Evolutionary conservation across 23 tunicate genomes (phyloP), one percentile per base, ranked within the genome.

Genomic region (Halocynthia aurantium): DNA sequence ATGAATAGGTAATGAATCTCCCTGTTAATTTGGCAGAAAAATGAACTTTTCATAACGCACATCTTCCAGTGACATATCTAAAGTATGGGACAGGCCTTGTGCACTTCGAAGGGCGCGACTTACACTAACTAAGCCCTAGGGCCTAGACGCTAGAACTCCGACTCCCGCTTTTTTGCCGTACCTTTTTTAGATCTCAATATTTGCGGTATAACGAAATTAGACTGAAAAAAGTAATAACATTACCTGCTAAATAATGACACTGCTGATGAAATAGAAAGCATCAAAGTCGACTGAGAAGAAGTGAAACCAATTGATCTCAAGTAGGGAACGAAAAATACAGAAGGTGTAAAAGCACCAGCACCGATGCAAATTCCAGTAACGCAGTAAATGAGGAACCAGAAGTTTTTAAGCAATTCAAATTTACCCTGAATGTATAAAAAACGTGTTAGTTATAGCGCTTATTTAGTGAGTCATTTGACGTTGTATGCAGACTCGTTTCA

Each of bases 171-270:
- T 31, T 31, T 31, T 4, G 44, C 44, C 2, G 4, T 31, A 31
- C 44, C 1, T 31, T 0, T 31, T 31, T 0, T 4, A 4, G 44
- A 31, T 4, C 44, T 31, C 2, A 31, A 31, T 4, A 31, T 31
- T 31, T 31, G 44, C 44, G 4, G 1, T 31, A 31, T 0, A 31
- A 1, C 4, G 1, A 31, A 4, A 4, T 31, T 31, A 31, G 2
- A 31, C 44, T 31, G 44, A 0, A 31, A 31, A 31, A 4, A 31
- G 44, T 31, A 31, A 31, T n/a, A 2, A 4, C n/a, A 13, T n/a
- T 55, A 81, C 84, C 84, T 81, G 84, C 84, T 81, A 10, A 71
- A 62, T 22, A 81, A 71, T 15, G 77, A 81, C 0, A 81, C 84
- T 12, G 66, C 69, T 19, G 76, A 52, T 74, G 72, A 68, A 10